A percentile compares a stretch with the other conserved stretches of the same genome.
Conservation (phyloP, 2,797 vertebrate species). For the Sparus aurata region DNA sequence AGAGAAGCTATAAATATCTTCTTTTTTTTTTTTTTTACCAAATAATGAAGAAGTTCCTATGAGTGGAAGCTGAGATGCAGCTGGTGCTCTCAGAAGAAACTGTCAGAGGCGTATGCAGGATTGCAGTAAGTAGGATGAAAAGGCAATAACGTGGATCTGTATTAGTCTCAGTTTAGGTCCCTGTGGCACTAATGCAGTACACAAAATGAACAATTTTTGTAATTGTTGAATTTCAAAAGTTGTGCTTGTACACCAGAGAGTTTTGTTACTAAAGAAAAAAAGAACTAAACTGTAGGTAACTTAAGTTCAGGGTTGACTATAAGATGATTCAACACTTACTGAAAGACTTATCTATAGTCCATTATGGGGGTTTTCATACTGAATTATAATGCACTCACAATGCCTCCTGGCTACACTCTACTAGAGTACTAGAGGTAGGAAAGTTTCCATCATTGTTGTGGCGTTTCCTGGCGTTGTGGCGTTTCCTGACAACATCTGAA, state of each 20-base stretch:
- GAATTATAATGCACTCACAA: too few relatives aligned
- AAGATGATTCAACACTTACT: background rate
- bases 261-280: background rate
- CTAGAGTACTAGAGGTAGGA: too few relatives aligned
- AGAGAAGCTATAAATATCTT: constrained; percentile 4
- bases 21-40: background rate
- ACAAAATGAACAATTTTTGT: constrained; percentile 15
- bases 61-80: background rate
- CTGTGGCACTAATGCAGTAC: constrained; percentile 10
- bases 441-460: too few relatives aligned
- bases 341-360: too few relatives aligned
- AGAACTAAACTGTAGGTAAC: too few relatives aligned
- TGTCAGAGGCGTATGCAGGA: background rate
- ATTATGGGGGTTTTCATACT: too few relatives aligned
- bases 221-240: constrained; percentile 18
- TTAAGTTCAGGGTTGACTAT: background rate
- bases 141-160: background rate
- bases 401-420: too few relatives aligned
- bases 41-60: background rate
- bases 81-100: constrained; percentile 1
- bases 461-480: too few relatives aligned
- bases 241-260: background rate
- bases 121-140: constrained; percentile 21
- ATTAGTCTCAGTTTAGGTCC: constrained; percentile 7
- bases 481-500: too few relatives aligned